Evolutionary conservation across 2,888 invertebrate species (phyloP).

Genomic region (Ectropis crepuscularia): DNA sequence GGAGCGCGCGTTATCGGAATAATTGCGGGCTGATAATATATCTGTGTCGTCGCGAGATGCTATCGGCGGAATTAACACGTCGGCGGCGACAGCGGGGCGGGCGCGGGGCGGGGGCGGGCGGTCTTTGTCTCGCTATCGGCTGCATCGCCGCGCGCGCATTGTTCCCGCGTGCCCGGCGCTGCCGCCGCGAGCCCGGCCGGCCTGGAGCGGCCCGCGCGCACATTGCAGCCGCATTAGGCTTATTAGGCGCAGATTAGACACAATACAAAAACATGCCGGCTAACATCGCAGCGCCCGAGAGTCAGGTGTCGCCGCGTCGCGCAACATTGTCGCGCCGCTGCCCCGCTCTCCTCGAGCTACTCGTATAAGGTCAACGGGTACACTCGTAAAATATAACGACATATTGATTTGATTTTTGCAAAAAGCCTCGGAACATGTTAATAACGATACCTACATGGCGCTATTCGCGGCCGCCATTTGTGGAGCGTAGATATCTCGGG

Average conservation of each 20-base stretch:
- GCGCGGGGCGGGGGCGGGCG: conserved; percentile 22
- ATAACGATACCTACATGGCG: conserved; percentile 9
- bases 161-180: conserved; percentile 32
- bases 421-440: conserved; percentile 18
- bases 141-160: conserved; percentile 16
- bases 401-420: conserved; percentile 23
- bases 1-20: conserved; percentile 48
- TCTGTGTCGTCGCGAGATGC: conserved; percentile 44
- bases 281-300: neutral
- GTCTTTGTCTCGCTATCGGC: conserved; percentile 28
- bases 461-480: conserved; percentile 4
- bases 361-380: conserved; percentile 6
- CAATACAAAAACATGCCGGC: neutral
- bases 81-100: conserved; percentile 20
- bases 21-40: conserved; percentile 58
- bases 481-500: neutral
- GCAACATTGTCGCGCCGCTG: conserved; percentile 6
- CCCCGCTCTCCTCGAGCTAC: neutral
- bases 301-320: neutral
- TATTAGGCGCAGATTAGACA: too few relatives aligned
- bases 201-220: conserved; percentile 6
- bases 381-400: conserved; percentile 24
- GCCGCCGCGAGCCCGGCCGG: conserved; percentile 16
- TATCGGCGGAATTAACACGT: conserved; percentile 58
- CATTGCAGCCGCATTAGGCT: too few relatives aligned